Conservation (phyloP, 2,888 invertebrate genomes). For the Teleiodes luculella region DNA sequence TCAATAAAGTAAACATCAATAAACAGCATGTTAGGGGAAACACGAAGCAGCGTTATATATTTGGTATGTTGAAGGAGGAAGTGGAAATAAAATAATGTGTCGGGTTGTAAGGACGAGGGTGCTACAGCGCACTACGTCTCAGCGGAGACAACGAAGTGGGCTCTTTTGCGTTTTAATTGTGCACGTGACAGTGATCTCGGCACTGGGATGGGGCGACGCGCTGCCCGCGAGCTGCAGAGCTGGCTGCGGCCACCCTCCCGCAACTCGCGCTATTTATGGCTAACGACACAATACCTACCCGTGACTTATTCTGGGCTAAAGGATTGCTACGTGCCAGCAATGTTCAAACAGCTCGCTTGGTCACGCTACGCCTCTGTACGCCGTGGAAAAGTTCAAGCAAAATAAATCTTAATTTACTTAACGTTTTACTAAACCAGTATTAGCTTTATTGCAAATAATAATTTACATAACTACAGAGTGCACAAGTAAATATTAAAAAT, state of each 20-base stretch:
- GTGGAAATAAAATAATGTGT: not conserved
- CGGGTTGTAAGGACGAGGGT: constrained; percentile 30
- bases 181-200: constrained; percentile 35
- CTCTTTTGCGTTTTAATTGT: constrained; percentile 57
- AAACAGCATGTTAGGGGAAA: constrained; percentile 24
- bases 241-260: constrained; percentile 44
- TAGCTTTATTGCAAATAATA: constrained; percentile 2
- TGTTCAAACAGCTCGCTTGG: constrained; percentile 32
- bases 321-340: constrained; percentile 42
- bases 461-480: no score
- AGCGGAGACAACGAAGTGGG: constrained; percentile 44
- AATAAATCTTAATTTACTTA: constrained; percentile 1
- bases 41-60: constrained; percentile 34
- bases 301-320: constrained; percentile 48
- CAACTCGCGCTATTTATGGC: constrained; percentile 58
- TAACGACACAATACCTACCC: constrained; percentile 53
- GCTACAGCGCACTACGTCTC: constrained; percentile 40
- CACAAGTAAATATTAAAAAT: no score
- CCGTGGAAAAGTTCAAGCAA: constrained; percentile 1
- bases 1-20: constrained; percentile 38
- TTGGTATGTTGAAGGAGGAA: constrained; percentile 34
- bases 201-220: constrained; percentile 24
- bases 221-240: constrained; percentile 33
- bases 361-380: constrained; percentile 8
- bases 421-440: constrained; percentile 10